Base-by-base conservation (phyloP, 2,888 invertebrate species). In the Dicranocentrus wangi region DNA sequence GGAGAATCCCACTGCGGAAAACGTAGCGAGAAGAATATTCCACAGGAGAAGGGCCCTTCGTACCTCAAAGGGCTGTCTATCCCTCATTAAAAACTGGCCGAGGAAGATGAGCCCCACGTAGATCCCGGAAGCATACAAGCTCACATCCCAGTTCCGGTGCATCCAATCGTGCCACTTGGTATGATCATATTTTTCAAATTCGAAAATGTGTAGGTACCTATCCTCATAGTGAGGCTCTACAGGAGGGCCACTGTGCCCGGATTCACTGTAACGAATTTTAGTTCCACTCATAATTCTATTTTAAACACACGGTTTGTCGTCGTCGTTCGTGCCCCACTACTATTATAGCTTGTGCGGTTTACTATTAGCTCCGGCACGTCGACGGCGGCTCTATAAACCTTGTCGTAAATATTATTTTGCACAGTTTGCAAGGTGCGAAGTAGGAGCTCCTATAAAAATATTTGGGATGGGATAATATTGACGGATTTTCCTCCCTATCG, bases 61-160 rank as follows among this genome's bases (percentile, higher is more conserved):
- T 69, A 99, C 91, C 88, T 97, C 94, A 89, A 95, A 98, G 90
- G 95, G 93, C 84, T 95, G 94, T 87, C 98, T 92, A 88, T 93
- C 93, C 89, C 94, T 94, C 99, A 99, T 99, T 88, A 94, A 94
- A 88, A 94, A 93, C 89, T 97, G 96, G 63, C 97, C 97, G 84
- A 94, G 94, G 89, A 97, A 98, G 87, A 99, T 96, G 83, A 96
- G 91, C 83, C 95, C 91, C 93, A 99, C 95, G 89, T 99, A 99
- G 86, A 94, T 91, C 85, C 94, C 95, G 83, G 94, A 92, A 88
- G 93, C 94, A 88, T 96, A 96, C 90, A 97, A 95, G 75, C 95
- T 95, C 88, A 94, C 93, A 81, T 95, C 95, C 98, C 98, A 99
- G 89, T 99, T 95, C 87, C 95, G 93, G 86, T 84, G 82, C 84